A percentile compares a stretch with the other conserved stretches of the same genome.
Evolutionary conservation across 2,888 invertebrate species (phyloP).

Genomic region (Drosophila histrio): DNA sequence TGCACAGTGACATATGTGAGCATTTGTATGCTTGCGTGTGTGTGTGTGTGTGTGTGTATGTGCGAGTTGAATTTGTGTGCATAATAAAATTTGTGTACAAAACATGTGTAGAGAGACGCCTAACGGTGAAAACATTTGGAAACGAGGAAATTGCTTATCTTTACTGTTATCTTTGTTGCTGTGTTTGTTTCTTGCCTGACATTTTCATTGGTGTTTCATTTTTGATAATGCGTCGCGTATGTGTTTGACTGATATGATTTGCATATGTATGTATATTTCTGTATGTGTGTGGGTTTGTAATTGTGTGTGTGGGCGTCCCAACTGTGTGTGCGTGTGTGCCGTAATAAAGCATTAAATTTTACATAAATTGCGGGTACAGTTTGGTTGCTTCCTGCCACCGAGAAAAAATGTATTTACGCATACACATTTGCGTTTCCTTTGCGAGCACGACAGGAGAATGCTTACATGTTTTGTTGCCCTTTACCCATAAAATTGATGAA

Average conservation of each 20-base stretch:
- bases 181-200: conserved; percentile 61
- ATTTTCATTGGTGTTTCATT: conserved; percentile 79
- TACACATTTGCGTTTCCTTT: conserved; percentile 46
- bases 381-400: conserved; percentile 43
- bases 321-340: conserved; percentile 22
- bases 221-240: conserved; percentile 68
- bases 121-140: conserved; percentile 66
- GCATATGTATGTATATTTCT: conserved; percentile 52
- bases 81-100: conserved; percentile 72
- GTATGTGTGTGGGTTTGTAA: conserved; percentile 26
- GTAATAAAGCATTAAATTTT: conserved; percentile 76
- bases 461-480: conserved; percentile 21
- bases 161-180: conserved; percentile 56
- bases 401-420: conserved; percentile 38
- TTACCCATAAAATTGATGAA: not conserved
- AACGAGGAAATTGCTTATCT: conserved; percentile 70
- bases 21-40: conserved; percentile 20
- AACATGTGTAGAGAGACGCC: conserved; percentile 65
- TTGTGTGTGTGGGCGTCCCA: conserved; percentile 2
- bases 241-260: conserved; percentile 75
- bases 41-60: conserved; percentile 14
- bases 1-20: conserved; percentile 57
- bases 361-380: conserved; percentile 73
- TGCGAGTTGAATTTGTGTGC: conserved; percentile 61
- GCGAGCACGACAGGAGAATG: conserved; percentile 19